Conservation (phyloP, 2,113 vertebrate species). For the Clupea harengus region DNA sequence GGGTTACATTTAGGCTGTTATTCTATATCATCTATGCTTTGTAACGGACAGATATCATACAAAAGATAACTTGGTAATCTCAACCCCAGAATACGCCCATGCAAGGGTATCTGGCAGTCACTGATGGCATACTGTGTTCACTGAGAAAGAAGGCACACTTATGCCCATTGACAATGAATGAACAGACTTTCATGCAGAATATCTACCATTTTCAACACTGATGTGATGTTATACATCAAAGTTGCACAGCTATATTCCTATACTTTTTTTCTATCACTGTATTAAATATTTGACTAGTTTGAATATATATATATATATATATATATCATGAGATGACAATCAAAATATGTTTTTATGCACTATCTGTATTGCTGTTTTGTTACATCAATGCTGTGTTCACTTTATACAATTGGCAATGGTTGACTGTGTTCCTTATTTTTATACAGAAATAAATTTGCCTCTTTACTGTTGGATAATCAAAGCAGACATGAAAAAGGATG, state of each 20-base stretch:
- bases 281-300: neutral
- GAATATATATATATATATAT: neutral
- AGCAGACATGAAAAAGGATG: neutral
- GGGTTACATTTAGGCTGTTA: neutral
- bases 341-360: neutral
- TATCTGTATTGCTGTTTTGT: conserved; percentile 3
- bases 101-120: neutral
- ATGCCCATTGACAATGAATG: neutral
- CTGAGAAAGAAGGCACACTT: neutral
- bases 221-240: neutral
- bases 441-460: neutral
- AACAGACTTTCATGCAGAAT: neutral
- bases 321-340: neutral
- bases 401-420: neutral
- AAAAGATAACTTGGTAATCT: neutral
- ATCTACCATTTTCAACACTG: neutral
- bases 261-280: neutral
- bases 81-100: neutral
- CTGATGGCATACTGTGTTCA: neutral
- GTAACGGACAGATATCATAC: neutral
- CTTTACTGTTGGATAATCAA: neutral
- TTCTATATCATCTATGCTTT: neutral
- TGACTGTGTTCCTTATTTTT: neutral
- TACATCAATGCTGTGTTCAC: neutral
- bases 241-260: neutral